These are phyloP conservation scores for Lepidonotus clava DNA, from an alignment of 2,888 invertebrate genomes.

Conservation along the genomic window DNA sequence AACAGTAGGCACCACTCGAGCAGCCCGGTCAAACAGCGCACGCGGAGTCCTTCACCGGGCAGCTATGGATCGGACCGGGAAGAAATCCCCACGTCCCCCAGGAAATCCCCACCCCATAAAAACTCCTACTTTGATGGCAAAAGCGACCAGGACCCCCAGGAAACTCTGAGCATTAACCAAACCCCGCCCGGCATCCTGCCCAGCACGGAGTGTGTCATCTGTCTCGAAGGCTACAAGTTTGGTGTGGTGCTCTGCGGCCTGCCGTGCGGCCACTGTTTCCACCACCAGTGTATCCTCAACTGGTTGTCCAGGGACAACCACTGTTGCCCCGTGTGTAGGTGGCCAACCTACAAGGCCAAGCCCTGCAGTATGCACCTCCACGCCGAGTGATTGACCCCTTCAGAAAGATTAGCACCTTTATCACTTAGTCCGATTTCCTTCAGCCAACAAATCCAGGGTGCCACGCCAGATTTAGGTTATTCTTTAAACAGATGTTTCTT, in stretches of 20 bases:
- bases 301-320: conserved; percentile 83
- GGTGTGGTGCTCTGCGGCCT: conserved; percentile 81
- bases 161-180: conserved; percentile 30
- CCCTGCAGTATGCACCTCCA: conserved; percentile 65
- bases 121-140: neutral
- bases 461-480: too few relatives aligned
- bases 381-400: conserved; percentile 57
- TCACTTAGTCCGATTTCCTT: neutral
- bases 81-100: neutral
- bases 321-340: conserved; percentile 83
- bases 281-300: conserved; percentile 81
- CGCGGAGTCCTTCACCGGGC: conserved; percentile 5
- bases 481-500: too few relatives aligned
- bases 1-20: neutral
- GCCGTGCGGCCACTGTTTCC: conserved; percentile 83
- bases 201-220: conserved; percentile 82
- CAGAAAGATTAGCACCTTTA: neutral
- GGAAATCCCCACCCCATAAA: neutral
- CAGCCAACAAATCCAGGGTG: neutral
- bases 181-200: conserved; percentile 78
- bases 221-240: conserved; percentile 81
- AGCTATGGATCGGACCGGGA: neutral
- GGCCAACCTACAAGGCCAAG: conserved; percentile 81
- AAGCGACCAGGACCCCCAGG: too few relatives aligned
- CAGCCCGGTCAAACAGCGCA: neutral